Base-by-base conservation (phyloP, 2,797 vertebrate genomes). In the Silurus aristotelis region DNA sequence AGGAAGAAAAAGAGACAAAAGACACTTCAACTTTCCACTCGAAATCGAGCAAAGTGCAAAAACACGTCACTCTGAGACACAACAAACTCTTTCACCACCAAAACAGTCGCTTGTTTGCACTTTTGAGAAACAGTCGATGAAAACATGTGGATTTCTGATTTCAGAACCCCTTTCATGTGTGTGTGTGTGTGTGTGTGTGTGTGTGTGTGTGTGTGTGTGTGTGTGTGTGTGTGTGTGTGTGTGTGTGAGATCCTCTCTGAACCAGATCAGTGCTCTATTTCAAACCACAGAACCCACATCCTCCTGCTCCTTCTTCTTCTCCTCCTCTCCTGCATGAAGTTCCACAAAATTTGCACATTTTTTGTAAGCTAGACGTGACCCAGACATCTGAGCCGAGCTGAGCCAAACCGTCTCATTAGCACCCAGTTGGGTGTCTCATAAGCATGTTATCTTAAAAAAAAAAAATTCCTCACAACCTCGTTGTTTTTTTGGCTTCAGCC, bases 261-360 rank as follows among this genome's bases (percentile, higher is more conserved):
- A 67, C 55, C 31, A 71, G 82, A 82, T 80, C 68, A 80, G 58
- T 67, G 17, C 31, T 38, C 78, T 70, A 76, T 78, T 87, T 77
- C 82, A 83, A 68, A 88, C 64, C 46, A 73, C 56, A 68, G 77
- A 90, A 90, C 77, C 89, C 87, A 90, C 87, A 85, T 85, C 84
- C 80, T 88, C 48, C 48, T 52, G 6, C 48, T 52, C 38, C 38
- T 38, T 38, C 38, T 38, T 38, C 38, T 38, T 4, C 38, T 38
- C 38, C 83, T 83, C 71, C 43, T 80, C 76, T 67, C 13, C 55
- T 60, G 67, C 56, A 81, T 10, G 22, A 22, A 27, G 67, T 20
- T 22, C 19, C 56, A 84, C 72, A 43, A 73, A 72, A 84, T 86
- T 27, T 55, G 22, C 71, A n/a, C 38, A 8, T 38, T 55, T 25